phyloP scores from a whole-genome alignment of 2,797 vertebrate genomes.

The Fistularia tabacaria region DNA sequence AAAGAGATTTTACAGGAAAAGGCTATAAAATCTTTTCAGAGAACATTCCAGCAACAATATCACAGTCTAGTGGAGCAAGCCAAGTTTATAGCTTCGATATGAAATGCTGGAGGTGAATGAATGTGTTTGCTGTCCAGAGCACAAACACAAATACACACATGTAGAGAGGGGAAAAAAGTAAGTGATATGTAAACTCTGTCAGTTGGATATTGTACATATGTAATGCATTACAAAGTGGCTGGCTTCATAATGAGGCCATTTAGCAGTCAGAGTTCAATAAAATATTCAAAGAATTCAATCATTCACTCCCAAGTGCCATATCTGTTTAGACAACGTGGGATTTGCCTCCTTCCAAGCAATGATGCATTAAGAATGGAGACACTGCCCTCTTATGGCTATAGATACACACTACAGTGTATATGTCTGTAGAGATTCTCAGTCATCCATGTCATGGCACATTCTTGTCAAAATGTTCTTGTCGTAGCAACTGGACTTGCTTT shows the following conservation, averaged over 20 bases:
- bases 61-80: slow-evolving; percentile 40
- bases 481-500: too few species aligned
- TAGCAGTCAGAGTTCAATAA: too few species aligned
- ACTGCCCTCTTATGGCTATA: slow-evolving; percentile 34
- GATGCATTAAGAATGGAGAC: slow-evolving; percentile 18
- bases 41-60: slow-evolving; percentile 55
- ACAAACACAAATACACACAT: slow-evolving; percentile 1
- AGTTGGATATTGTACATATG: slow-evolving; percentile 31
- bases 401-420: slow-evolving; percentile 18
- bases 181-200: slow-evolving; percentile 30
- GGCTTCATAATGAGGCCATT: too few species aligned
- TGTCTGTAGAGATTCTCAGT: too few species aligned
- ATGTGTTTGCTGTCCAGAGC: slow-evolving; percentile 1
- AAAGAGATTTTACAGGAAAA: slow-evolving; percentile 48
- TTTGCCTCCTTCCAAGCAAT: not conserved
- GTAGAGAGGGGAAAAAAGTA: slow-evolving; percentile 9
- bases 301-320: too few species aligned
- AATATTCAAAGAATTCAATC: too few species aligned
- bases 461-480: too few species aligned
- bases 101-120: slow-evolving; percentile 27
- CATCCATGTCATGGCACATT: too few species aligned
- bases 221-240: slow-evolving; percentile 24
- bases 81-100: slow-evolving; percentile 45
- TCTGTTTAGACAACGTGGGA: too few species aligned
- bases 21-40: slow-evolving; percentile 47